phyloP scores from a whole-genome alignment of 2,888 invertebrate genomes.

The Drosophila rubida region DNA sequence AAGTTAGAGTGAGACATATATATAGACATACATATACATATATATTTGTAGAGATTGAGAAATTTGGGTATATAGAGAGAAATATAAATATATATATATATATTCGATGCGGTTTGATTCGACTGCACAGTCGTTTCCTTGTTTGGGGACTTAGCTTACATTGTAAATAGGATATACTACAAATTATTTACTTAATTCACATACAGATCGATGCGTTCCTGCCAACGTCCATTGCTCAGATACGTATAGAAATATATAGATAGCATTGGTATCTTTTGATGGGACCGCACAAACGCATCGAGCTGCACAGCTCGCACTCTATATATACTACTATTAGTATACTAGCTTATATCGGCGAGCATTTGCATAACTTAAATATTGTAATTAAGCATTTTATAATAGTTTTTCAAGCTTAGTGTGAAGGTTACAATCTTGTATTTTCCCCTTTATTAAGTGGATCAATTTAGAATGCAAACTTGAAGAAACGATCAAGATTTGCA shows the following conservation, averaged over 20 bases:
- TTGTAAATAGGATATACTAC: background rate
- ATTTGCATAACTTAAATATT: slow-evolving; percentile 11
- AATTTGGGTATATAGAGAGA: slow-evolving; percentile 10
- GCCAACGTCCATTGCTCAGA: background rate
- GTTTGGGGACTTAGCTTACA: slow-evolving; percentile 33
- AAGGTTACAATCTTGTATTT: slow-evolving; percentile 8
- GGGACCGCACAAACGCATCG: slow-evolving; percentile 2
- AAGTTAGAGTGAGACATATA: slow-evolving; percentile 64
- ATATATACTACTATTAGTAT: background rate
- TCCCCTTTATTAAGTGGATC: slow-evolving; percentile 3
- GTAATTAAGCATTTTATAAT: slow-evolving; percentile 9
- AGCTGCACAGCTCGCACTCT: slow-evolving; percentile 19
- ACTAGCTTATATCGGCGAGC: slow-evolving; percentile 14
- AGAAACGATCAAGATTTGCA: too few relatives aligned
- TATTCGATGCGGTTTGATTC: background rate
- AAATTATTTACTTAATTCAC: background rate
- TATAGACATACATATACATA: slow-evolving; percentile 49
- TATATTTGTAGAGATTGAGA: slow-evolving; percentile 12
- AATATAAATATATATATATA: slow-evolving; percentile 4
- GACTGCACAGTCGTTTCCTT: slow-evolving; percentile 3
- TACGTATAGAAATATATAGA: background rate
- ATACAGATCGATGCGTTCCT: slow-evolving; percentile 19
- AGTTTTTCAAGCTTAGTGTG: slow-evolving; percentile 12
- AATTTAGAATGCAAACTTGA: slow-evolving; percentile 9
- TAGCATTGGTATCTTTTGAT: background rate